These are phyloP conservation scores for Wiebesia pumilae DNA, from an alignment of 1,140 invertebrate genomes.

Conservation along the genomic window DNA sequence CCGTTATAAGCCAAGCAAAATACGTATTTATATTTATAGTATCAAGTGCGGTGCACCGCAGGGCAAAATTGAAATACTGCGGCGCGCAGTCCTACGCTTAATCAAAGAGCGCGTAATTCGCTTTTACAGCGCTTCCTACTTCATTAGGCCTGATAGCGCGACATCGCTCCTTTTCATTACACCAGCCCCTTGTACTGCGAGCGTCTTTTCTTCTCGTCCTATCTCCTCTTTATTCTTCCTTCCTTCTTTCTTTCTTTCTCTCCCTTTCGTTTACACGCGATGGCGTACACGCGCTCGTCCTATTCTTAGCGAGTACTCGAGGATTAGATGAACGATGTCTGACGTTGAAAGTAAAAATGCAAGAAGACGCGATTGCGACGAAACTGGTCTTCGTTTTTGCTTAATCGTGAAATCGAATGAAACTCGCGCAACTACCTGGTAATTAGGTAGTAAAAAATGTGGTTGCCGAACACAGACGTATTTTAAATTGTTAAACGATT, in stretches of 20 bases:
- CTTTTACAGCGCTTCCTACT: slow-evolving; percentile 50
- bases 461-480: neutral
- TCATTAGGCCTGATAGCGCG: slow-evolving; percentile 35
- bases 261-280: neutral
- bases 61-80: slow-evolving; percentile 43
- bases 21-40: slow-evolving; percentile 11
- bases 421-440: neutral
- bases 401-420: neutral
- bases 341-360: slow-evolving; percentile 21
- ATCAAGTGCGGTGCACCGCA: slow-evolving; percentile 46
- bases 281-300: too few species aligned
- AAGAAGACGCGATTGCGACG: neutral
- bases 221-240: neutral
- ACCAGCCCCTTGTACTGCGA: neutral
- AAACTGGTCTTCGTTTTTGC: neutral
- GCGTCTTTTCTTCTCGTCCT: too few species aligned
- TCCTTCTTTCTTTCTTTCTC: neutral
- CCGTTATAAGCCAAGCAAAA: neutral
- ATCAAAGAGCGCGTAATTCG: slow-evolving; percentile 52
- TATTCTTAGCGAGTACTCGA: too few species aligned
- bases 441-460: neutral
- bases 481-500: neutral
- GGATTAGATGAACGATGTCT: too few species aligned
- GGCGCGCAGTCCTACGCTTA: slow-evolving; percentile 24
- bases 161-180: slow-evolving; percentile 28